Evolutionary conservation across 2,888 invertebrate species (phyloP).

Genomic region (Sarcophaga caerulescens): DNA sequence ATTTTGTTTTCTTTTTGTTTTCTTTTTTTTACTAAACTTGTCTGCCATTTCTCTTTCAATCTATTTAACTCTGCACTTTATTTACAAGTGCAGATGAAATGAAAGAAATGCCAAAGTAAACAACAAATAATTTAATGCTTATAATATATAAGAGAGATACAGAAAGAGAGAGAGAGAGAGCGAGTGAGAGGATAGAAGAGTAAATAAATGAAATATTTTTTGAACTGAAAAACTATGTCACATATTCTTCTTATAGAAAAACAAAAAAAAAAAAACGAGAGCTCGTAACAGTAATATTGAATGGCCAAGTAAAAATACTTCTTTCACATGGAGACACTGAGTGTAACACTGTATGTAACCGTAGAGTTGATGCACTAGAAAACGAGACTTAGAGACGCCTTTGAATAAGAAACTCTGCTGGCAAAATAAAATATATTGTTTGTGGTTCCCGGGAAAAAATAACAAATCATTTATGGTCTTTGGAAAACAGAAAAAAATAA

Average conservation of each 20-base stretch:
- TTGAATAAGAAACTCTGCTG: not conserved
- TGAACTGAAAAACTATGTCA: constrained; percentile 66
- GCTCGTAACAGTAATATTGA: constrained; percentile 12
- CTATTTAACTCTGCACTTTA: constrained; percentile 29
- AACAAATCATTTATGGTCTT: no score
- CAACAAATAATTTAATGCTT: constrained; percentile 50
- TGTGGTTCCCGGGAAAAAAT: constrained; percentile 50
- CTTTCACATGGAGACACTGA: not conserved
- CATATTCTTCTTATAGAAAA: constrained; percentile 32
- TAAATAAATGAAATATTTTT: constrained; percentile 37
- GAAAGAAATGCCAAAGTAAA: constrained; percentile 63
- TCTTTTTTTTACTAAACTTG: not conserved
- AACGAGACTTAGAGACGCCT: constrained; percentile 63
- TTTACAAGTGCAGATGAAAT: constrained; percentile 50
- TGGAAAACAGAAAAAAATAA: constrained; percentile 11
- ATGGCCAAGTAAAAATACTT: constrained; percentile 39
- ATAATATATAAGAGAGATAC: not conserved
- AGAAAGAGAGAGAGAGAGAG: not conserved
- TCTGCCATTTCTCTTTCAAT: constrained; percentile 53
- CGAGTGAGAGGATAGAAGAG: constrained; percentile 4
- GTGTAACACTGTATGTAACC: not conserved
- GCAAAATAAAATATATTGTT: constrained; percentile 7
- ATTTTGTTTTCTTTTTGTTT: not conserved
- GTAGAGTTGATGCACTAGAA: constrained; percentile 62
- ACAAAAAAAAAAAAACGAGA: not conserved